These are phyloP conservation scores for Erythrolamprus reginae DNA, from an alignment of 2,113 vertebrate genomes.

Conservation along the genomic window DNA sequence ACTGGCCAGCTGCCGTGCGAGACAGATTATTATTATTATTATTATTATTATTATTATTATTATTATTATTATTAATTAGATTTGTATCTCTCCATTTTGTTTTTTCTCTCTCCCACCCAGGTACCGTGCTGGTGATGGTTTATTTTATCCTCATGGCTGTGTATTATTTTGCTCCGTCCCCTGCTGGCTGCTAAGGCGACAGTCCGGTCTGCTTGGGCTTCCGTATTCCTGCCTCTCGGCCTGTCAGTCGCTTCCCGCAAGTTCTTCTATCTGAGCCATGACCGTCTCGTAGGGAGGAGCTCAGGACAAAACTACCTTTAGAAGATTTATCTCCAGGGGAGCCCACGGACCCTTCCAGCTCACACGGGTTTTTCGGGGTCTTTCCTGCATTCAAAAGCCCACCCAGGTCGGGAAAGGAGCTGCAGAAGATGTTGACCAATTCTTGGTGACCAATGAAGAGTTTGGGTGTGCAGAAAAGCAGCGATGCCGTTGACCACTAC, in stretches of 20 bases:
- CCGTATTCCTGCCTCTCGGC: not conserved
- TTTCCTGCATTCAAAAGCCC: no score
- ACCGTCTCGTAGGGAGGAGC: not conserved
- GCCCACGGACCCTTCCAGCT: not conserved
- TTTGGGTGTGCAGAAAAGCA: accelerated
- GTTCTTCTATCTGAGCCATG: accelerated
- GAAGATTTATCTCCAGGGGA: no score
- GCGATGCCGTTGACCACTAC: not conserved
- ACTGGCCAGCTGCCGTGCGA: no score
- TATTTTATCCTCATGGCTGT: conserved; percentile 78
- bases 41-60: no score
- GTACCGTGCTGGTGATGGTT: conserved; percentile 77
- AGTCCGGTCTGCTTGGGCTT: not conserved
- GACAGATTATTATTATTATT: no score
- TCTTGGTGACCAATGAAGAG: accelerated
- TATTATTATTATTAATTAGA: no score
- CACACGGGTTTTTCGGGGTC: accelerated
- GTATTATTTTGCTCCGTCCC: conserved; percentile 79
- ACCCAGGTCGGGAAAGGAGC: not conserved
- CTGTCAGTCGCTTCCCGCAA: not conserved
- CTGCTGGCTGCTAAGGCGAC: conserved; percentile 69
- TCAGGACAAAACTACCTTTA: not conserved
- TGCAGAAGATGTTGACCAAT: not conserved
- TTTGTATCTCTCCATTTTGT: accelerated
- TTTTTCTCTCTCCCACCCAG: conserved; percentile 42